phyloP scores from a whole-genome alignment of 2,888 invertebrate species.

The Opisthograptis luteolata region DNA sequence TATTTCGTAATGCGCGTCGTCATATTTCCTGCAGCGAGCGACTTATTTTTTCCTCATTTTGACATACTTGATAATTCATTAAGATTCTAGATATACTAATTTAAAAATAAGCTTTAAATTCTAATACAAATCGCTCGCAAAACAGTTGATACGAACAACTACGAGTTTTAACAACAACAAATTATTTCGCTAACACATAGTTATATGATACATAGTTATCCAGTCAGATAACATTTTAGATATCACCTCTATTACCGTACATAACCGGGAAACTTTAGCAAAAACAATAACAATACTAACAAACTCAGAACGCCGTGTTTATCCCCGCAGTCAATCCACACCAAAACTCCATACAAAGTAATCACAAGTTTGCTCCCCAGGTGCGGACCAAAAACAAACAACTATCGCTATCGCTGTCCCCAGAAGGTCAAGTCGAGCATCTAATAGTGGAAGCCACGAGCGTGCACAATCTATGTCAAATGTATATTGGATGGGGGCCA shows the following conservation, averaged over 20 bases:
- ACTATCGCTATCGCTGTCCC: constrained; percentile 90
- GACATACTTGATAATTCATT: no score
- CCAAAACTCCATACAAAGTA: constrained; percentile 15
- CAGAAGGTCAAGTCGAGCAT: constrained; percentile 97
- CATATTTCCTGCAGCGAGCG: no score
- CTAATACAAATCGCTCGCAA: no score
- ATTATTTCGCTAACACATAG: no score
- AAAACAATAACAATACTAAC: constrained; percentile 10
- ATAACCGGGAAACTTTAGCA: not conserved
- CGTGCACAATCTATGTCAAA: constrained; percentile 94
- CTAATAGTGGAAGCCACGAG: constrained; percentile 96
- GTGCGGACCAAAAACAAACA: constrained; percentile 85
- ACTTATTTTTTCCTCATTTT: no score
- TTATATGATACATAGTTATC: no score
- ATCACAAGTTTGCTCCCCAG: constrained; percentile 55
- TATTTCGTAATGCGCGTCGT: no score
- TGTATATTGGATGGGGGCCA: constrained; percentile 99
- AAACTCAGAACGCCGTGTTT: not conserved
- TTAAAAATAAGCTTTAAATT: no score
- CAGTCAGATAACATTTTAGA: no score
- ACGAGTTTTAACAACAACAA: no score
- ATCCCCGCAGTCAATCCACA: constrained; percentile 11
- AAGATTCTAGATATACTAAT: no score
- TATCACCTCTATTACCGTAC: not conserved
- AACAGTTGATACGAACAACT: no score